Evolutionary conservation across 2,113 vertebrate genomes (phyloP), one percentile per base, ranked within the genome.

Genomic region (Chaenocephalus aceratus): DNA sequence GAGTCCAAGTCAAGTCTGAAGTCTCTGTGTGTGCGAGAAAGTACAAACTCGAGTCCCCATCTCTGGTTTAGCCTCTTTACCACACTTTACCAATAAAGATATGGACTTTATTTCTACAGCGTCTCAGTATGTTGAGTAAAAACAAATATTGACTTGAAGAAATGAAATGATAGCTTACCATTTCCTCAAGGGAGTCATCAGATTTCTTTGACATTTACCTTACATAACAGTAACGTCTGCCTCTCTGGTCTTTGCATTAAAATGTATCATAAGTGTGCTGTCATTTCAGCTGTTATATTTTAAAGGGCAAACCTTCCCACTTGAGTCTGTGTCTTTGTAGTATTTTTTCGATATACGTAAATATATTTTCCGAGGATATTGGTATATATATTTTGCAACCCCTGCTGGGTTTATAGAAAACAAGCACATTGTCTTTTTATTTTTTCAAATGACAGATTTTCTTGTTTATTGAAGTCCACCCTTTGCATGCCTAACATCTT

Each of bases 271-370:
- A 87, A 68, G 86, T 74, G 45, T 73, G 59, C 83, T 90, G 83
- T 87, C 79, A 74, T 85, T 79, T 86, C 83, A 70, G 59, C 77
- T 79, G 69, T 80, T 79, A 57, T 84, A 72, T 83, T 89, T 78
- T 79, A 90, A 91, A 92, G 90, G 86, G 73, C 88, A 89, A 67
- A 75, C 48, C 75, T 57, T 69, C 61, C 75, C 74, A n/a, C 7
- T 61, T 23, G 48, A 52, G 53, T 30, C 54, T 66, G 54, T 23
- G 26, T 73, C 60, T 69, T 15, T 13, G 54, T 45, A 16, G 7
- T 26, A 6, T 68, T 49, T 72, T 53, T 72, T 63, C 11, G 30
- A 46, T 26, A 23, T 63, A 41, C 36, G 6, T 41, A 71, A 83
- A 80, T 65, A 68, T 79, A 36, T 71, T 79, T 72, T 49, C 59